A percentile compares a stretch with the other conserved stretches of the same genome.
Evolutionary conservation across 2,797 vertebrate genomes (phyloP).

Genomic region (Nyctibius grandis): DNA sequence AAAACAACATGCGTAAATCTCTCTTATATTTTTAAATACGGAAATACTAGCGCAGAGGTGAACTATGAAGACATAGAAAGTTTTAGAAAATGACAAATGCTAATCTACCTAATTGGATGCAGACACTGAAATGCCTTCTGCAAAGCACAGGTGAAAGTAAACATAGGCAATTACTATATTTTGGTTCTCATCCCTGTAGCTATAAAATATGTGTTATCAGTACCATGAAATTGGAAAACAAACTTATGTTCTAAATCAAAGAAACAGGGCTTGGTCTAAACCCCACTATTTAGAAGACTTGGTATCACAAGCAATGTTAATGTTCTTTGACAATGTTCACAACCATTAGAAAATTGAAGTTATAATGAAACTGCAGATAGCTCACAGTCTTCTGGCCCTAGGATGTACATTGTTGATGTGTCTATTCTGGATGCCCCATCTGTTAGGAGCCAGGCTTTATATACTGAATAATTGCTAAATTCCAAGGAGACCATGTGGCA

Average conservation of each 20-base stretch:
- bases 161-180: background rate
- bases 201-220: background rate
- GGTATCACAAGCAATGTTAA: background rate
- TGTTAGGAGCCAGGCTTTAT: constrained; percentile 50
- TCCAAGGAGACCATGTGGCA: constrained; percentile 58
- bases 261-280: constrained; percentile 13
- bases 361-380: constrained; percentile 50
- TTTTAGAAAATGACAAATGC: background rate
- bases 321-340: constrained; percentile 44
- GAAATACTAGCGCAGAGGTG: background rate
- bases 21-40: background rate
- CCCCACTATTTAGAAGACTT: constrained; percentile 26
- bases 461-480: constrained; percentile 56
- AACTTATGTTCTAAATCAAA: constrained; percentile 43
- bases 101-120: background rate
- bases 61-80: background rate
- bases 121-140: background rate
- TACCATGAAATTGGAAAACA: constrained; percentile 36
- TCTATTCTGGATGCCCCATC: constrained; percentile 47
- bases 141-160: constrained; percentile 22
- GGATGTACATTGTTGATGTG: constrained; percentile 37
- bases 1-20: background rate
- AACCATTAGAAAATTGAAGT: constrained; percentile 54
- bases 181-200: background rate
- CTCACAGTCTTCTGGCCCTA: constrained; percentile 39